phyloP scores from a whole-genome alignment of 2,113 vertebrate species.

The Bucco capensis region DNA sequence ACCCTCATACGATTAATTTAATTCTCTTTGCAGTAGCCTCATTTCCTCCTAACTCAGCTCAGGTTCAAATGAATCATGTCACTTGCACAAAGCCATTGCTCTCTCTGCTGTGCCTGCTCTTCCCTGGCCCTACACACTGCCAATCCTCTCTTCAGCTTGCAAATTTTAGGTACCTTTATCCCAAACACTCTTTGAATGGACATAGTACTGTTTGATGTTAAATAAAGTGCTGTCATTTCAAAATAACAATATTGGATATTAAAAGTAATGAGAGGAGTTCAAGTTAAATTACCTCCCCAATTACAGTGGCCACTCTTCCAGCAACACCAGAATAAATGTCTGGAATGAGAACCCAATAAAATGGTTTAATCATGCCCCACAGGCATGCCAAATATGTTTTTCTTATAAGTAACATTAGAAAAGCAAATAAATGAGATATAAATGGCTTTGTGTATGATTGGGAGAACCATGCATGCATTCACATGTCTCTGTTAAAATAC shows the following conservation, averaged over 20 bases:
- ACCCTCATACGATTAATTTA: background rate
- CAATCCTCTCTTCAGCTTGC: background rate
- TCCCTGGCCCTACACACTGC: background rate
- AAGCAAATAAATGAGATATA: background rate
- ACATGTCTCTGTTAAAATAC: background rate
- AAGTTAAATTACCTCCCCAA: background rate
- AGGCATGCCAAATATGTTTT: background rate
- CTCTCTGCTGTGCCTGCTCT: background rate
- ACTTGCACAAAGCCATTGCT: background rate
- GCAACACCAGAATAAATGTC: background rate
- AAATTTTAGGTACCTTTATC: background rate
- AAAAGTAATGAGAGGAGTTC: background rate
- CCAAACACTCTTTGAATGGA: background rate
- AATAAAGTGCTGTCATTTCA: background rate
- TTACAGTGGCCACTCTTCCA: background rate
- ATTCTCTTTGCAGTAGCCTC: background rate
- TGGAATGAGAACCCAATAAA: background rate
- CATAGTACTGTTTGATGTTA: background rate
- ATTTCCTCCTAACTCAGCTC: background rate
- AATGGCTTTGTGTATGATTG: background rate
- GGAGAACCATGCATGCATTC: background rate
- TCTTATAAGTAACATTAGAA: background rate
- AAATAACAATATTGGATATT: background rate
- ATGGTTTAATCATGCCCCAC: background rate
- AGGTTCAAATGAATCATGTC: background rate